A percentile compares a stretch with the other conserved stretches of the same genome.
Evolutionary conservation across 2,797 vertebrate species (phyloP).

Genomic region (Iguana delicatissima): DNA sequence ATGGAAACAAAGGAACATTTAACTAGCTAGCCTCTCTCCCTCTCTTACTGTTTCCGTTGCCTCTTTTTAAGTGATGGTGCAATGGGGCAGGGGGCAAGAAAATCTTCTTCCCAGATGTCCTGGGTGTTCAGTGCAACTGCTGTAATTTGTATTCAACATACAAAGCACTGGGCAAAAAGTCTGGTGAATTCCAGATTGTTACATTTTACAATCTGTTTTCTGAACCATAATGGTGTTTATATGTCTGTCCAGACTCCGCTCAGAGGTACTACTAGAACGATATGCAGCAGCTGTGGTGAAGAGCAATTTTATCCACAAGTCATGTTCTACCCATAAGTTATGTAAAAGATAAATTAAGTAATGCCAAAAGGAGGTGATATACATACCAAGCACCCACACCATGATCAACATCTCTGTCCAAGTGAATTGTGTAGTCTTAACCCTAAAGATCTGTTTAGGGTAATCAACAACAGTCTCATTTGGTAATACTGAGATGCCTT

Average conservation of each 20-base stretch:
- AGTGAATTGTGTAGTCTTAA: slow-evolving; percentile 89
- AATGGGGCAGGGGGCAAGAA: no score
- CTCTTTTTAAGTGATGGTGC: no score
- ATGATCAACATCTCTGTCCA: slow-evolving; percentile 92
- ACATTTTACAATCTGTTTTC: neutral
- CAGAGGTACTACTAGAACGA: neutral
- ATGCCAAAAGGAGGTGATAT: slow-evolving; percentile 30
- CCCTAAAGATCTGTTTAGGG: slow-evolving; percentile 89
- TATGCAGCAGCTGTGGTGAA: neutral
- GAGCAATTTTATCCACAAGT: slow-evolving; percentile 15
- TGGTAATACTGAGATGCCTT: slow-evolving; percentile 86
- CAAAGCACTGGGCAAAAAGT: no score
- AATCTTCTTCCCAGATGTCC: no score
- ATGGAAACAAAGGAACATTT: neutral
- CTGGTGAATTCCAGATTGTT: neutral
- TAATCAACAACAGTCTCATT: slow-evolving; percentile 89
- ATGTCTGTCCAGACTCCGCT: neutral
- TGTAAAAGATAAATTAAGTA: neutral
- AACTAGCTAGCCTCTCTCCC: neutral
- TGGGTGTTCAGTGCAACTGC: no score
- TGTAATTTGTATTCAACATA: no score
- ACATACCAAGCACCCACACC: slow-evolving; percentile 92
- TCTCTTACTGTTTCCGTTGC: neutral
- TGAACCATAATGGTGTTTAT: neutral
- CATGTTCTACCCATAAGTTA: neutral